Conservation (phyloP, 2,113 vertebrate genomes). For the Chinchilla lanigera region DNA sequence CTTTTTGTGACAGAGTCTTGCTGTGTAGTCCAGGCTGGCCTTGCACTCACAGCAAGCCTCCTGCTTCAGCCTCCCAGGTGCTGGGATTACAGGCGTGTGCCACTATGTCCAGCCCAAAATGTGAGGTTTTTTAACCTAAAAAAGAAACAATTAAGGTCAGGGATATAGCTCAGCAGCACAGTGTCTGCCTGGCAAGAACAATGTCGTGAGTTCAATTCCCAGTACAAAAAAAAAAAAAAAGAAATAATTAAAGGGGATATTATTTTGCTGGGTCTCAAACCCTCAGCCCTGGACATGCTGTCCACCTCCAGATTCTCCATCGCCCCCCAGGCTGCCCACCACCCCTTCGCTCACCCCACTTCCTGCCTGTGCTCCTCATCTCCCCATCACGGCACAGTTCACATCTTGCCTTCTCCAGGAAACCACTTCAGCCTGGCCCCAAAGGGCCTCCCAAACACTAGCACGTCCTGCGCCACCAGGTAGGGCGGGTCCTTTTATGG, state of each 20-base stretch:
- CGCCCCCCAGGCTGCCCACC: background rate
- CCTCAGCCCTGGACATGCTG: background rate
- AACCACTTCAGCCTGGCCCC: background rate
- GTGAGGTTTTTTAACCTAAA: background rate
- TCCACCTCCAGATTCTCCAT: background rate
- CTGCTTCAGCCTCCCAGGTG: too few species aligned
- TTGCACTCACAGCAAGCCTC: too few species aligned
- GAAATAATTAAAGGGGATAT: background rate
- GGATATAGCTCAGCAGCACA: too few species aligned
- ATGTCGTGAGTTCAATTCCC: too few species aligned
- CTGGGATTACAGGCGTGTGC: background rate
- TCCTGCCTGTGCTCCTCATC: background rate
- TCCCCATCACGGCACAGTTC: background rate
- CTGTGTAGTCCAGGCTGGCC: too few species aligned
- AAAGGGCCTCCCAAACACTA: accelerated
- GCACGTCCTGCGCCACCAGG: background rate
- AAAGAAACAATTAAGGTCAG: background rate
- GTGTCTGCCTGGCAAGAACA: too few species aligned
- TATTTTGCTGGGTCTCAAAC: background rate
- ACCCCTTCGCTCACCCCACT: background rate
- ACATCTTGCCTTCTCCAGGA: background rate
- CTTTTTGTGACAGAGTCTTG: too few species aligned
- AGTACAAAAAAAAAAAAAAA: too few species aligned
- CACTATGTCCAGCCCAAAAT: background rate
- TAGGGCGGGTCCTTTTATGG: background rate